Evolutionary conservation across 2,888 invertebrate genomes (phyloP).

Genomic region (Kuschelorhynchus macadamiae): DNA sequence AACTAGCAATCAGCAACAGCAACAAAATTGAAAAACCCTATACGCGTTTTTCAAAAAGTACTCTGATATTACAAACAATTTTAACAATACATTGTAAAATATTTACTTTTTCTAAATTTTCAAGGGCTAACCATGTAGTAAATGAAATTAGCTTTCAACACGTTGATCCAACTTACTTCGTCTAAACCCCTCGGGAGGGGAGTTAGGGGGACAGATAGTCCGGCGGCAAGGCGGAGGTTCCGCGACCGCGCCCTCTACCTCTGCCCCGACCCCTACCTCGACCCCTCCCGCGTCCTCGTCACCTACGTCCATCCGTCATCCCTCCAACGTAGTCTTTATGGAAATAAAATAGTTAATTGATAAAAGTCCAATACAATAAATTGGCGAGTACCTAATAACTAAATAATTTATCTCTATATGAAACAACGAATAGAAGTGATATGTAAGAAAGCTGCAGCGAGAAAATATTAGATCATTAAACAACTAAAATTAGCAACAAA

Average conservation of each 20-base stretch:
- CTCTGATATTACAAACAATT: no score
- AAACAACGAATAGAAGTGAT: no score
- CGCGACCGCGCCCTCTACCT: conserved; percentile 83
- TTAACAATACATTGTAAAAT: no score
- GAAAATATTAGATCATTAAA: no score
- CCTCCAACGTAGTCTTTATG: conserved; percentile 68
- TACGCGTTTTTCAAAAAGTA: no score
- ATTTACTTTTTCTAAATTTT: background rate
- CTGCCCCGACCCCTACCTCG: conserved; percentile 80
- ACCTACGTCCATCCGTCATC: conserved; percentile 86
- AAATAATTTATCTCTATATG: no score
- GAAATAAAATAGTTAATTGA: conserved; percentile 4
- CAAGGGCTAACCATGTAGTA: background rate
- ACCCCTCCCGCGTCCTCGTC: conserved; percentile 91
- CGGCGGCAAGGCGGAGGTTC: conserved; percentile 63
- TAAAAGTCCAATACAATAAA: no score
- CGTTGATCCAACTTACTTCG: background rate
- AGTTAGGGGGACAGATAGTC: conserved; percentile 67
- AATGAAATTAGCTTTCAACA: conserved; percentile 13
- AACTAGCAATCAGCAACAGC: no score
- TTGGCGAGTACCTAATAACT: no score
- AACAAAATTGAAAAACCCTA: no score
- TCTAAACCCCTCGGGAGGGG: conserved; percentile 58
- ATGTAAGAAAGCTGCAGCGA: no score
- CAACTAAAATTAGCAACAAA: no score